A percentile compares a stretch with the other conserved stretches of the same genome.
Evolutionary conservation across 2,888 invertebrate species (phyloP).

Genomic region (Blastobasis lacticolella): DNA sequence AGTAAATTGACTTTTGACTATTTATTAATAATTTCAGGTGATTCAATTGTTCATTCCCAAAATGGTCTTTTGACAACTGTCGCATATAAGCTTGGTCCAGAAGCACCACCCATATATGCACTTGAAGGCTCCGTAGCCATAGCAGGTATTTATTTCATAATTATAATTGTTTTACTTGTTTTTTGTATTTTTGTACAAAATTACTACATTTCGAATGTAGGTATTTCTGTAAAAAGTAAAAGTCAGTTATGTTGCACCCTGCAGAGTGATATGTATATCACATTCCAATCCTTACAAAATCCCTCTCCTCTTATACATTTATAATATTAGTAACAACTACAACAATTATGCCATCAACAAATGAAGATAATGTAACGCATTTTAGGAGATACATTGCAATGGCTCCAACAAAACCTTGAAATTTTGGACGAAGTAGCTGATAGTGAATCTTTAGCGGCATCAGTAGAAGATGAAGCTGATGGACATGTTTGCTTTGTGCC

Average conservation of each 20-base stretch:
- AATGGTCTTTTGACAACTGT: slow-evolving; percentile 94
- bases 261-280: too few species aligned
- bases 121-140: slow-evolving; percentile 93
- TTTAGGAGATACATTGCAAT: slow-evolving; percentile 85
- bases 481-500: slow-evolving; percentile 96
- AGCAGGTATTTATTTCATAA: slow-evolving; percentile 73
- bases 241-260: too few species aligned
- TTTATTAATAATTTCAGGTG: slow-evolving; percentile 60
- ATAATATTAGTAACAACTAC: too few species aligned
- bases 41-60: slow-evolving; percentile 83
- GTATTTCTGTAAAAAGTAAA: too few species aligned
- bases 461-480: slow-evolving; percentile 53
- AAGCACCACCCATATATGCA: slow-evolving; percentile 85
- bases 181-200: too few species aligned
- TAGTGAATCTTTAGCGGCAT: slow-evolving; percentile 69
- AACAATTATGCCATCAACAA: too few species aligned
- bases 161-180: neutral
- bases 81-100: slow-evolving; percentile 89
- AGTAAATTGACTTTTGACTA: too few species aligned
- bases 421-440: slow-evolving; percentile 80
- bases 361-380: too few species aligned
- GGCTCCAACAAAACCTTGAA: slow-evolving; percentile 91
- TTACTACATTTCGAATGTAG: too few species aligned
- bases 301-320: too few species aligned
- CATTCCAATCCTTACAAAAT: too few species aligned